phyloP scores from a whole-genome alignment of 2,113 vertebrate species.

The Catharus minimus region DNA sequence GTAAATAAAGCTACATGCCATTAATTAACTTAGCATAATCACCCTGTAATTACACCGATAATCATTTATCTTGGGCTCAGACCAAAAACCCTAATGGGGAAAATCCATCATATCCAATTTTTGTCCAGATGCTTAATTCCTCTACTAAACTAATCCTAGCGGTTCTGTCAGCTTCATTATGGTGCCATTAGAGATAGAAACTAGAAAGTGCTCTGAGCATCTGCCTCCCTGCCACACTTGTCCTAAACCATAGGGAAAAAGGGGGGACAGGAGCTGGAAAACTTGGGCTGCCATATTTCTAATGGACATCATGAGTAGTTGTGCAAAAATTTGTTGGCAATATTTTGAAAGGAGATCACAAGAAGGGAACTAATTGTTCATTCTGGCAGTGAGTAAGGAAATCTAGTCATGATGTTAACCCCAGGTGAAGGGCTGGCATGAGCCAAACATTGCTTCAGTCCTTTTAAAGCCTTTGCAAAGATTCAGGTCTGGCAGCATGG shows the following conservation, averaged over 20 bases:
- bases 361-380: neutral
- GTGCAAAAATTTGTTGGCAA: neutral
- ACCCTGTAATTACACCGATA: constrained; percentile 57
- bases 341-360: neutral
- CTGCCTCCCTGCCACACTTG: accelerated
- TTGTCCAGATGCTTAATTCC: constrained; percentile 68
- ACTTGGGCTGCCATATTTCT: neutral
- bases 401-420: neutral
- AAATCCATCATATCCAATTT: constrained; percentile 69
- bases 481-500: neutral
- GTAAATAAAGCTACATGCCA: constrained; percentile 56
- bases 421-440: neutral
- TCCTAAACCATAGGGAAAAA: neutral
- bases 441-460: neutral
- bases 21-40: constrained; percentile 67
- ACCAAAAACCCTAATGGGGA: constrained; percentile 58
- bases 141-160: constrained; percentile 51
- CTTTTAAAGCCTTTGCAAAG: neutral
- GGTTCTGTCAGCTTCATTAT: constrained; percentile 49
- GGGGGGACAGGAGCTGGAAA: neutral
- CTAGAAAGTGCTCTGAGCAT: neutral
- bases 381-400: neutral
- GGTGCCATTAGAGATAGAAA: constrained; percentile 20
- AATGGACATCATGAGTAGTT: neutral
- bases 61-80: constrained; percentile 65